These are phyloP conservation scores for Hemistola chrysoprasaria DNA, from an alignment of 2,888 invertebrate species.

Conservation along the genomic window DNA sequence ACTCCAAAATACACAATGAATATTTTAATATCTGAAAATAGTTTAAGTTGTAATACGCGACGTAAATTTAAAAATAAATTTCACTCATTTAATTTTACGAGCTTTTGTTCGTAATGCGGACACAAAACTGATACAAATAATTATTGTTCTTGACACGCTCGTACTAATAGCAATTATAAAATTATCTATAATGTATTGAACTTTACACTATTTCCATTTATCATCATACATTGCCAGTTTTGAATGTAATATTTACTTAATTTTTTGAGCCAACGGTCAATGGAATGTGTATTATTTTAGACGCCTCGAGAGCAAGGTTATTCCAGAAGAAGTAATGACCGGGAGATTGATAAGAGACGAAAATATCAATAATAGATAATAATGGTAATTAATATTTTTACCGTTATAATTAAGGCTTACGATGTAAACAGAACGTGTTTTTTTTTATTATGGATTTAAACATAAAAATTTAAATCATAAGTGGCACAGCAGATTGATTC, in stretches of 20 bases:
- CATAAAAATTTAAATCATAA: too few relatives aligned
- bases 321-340: slow-evolving; percentile 49
- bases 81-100: slow-evolving; percentile 52
- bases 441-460: too few relatives aligned
- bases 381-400: slow-evolving; percentile 34
- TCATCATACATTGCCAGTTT: slow-evolving; percentile 33
- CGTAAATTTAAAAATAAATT: too few relatives aligned
- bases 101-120: slow-evolving; percentile 42
- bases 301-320: slow-evolving; percentile 17
- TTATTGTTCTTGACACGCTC: slow-evolving; percentile 45
- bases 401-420: slow-evolving; percentile 10
- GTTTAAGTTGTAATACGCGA: too few relatives aligned
- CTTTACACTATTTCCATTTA: slow-evolving; percentile 35
- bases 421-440: neutral
- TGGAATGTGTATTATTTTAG: slow-evolving; percentile 26
- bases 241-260: neutral
- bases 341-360: slow-evolving; percentile 44
- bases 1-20: too few relatives aligned
- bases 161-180: slow-evolving; percentile 23
- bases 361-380: slow-evolving; percentile 37
- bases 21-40: too few relatives aligned
- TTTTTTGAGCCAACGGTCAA: slow-evolving; percentile 6
- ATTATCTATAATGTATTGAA: slow-evolving; percentile 28
- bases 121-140: slow-evolving; percentile 47
- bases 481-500: too few relatives aligned